Base-by-base conservation (phyloP, 2,888 invertebrate species). In the Drosophila tanythrix region DNA sequence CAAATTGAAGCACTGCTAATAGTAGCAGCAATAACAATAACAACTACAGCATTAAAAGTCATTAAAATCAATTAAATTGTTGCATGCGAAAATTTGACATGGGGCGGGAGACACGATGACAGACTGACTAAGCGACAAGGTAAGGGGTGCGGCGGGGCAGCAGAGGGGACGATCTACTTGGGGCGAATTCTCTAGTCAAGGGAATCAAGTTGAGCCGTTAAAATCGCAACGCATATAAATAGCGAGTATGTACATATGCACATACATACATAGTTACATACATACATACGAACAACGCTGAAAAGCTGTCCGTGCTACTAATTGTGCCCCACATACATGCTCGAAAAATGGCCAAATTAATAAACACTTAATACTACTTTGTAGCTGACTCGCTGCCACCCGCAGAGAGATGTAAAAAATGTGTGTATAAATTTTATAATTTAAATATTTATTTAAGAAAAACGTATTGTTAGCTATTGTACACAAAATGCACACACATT, bases 1-100 rank as follows among this genome's bases (percentile, higher is more conserved):
- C 43, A 67, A 53, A 66, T 29, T 46, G 52, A 52, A 66, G 29
- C 43, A 25, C 52, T 67, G 57, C 57, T 56, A 72, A 63, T 38
- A 56, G 52, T 57, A 38, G n/a, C 56, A 57, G 46, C 57, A 72
- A 40, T 40, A 67, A 46, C 27, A 58, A 53, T 56, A 61, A 52
- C 59, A 46, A 25, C 55, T 51, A 21, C 55, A 60, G 29, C 21
- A 75, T 46, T 61, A 52, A 65, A 55, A 62, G 53, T 61, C 72
- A 78, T 81, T 81, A 61, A 83, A 83, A 86, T 83, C 86, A 88
- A 83, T 83, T 83, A 88, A 76, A 86, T 71, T 68, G 71, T 76
- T 85, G 88, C 83, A 83, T 74, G 86, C 74, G 10, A 73, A 76
- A 52, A 50, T 71, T 69, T 60, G 71, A 66, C 74, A 59, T 27